Base-by-base conservation (phyloP, 2,113 vertebrate species). In the Melanocharis versteri region DNA sequence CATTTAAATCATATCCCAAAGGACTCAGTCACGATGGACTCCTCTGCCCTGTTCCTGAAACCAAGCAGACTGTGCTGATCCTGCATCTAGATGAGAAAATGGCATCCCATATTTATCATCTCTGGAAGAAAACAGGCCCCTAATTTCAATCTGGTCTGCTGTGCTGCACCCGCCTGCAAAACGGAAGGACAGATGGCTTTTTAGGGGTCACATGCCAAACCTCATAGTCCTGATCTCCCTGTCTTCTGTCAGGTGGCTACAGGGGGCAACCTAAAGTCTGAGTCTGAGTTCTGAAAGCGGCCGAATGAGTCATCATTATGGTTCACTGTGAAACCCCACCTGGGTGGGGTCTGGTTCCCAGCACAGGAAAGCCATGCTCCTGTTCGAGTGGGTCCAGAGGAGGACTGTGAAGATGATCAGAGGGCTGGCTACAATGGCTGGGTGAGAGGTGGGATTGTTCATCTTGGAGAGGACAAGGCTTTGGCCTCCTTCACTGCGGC, bases 291-390 rank as follows among this genome's bases (percentile, higher is more conserved):
- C 48, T 45, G 45, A 70, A 15, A 31, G 11, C 10, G 3, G 15
- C 53, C 12, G 18, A 8, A 37, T 13, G 64, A 6, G 6, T 22
- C 24, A 13, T 11, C 3, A 1, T 2, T 12, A 5, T 3, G 13
- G 15, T 5, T 69, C 12, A 9, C 11, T 15, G 47, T 8, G 78
- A 35, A 40, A 10, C 21, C 24, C 17, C 39, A 6, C n/a, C n/a
- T 9, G 54, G 19, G 16, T 5, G 6, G 37, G 48, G 9, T 31
- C 33, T 51, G 27, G 5, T 35, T 7, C 53, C 22, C n/a, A 31
- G 62, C 62, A 22, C 24, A 47, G 62, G 30, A 35, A 22, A 40
- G 16, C 15, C 22, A 3, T 3, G 30, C 14, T 18, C 4, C 47
- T 60, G 27, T 4, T 8, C 5, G 28, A 15, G 24, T 4, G 40